Evolutionary conservation across 2,888 invertebrate genomes (phyloP).

Genomic region (Clostera curtula): DNA sequence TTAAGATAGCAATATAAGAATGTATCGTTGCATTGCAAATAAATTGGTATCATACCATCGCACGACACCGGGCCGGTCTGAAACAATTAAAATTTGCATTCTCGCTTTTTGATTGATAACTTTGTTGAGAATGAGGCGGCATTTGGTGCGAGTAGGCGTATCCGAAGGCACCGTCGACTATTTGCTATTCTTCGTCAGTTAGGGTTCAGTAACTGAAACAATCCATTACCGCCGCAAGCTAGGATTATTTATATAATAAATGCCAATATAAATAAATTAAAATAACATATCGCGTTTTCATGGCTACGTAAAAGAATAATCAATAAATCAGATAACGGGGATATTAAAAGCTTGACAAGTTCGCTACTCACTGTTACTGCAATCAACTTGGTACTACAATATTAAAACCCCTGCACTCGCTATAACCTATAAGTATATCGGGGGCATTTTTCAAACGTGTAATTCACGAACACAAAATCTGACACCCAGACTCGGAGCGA

Average conservation of each 20-base stretch:
- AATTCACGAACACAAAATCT: too few relatives aligned
- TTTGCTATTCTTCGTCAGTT: conserved; percentile 15
- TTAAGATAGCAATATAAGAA: too few relatives aligned
- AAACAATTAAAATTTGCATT: conserved; percentile 71
- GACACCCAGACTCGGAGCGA: too few relatives aligned
- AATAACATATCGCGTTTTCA: too few relatives aligned
- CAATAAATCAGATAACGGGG: too few relatives aligned
- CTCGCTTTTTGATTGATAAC: conserved; percentile 64
- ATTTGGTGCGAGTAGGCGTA: conserved; percentile 41
- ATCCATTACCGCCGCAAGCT: conserved; percentile 2
- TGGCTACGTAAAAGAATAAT: too few relatives aligned
- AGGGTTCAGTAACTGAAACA: conserved; percentile 5
- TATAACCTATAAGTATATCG: too few relatives aligned
- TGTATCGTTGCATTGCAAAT: conserved; percentile 39
- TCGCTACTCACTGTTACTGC: too few relatives aligned
- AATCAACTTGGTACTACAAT: too few relatives aligned
- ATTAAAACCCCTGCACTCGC: too few relatives aligned
- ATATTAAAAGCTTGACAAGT: too few relatives aligned
- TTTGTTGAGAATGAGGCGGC: conserved; percentile 53
- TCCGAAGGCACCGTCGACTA: conserved; percentile 10
- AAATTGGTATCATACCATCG: conserved; percentile 58
- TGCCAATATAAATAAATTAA: conserved; percentile 2
- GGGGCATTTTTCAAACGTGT: too few relatives aligned
- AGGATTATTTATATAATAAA: conserved; percentile 1
- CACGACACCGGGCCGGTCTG: conserved; percentile 43